Base-by-base conservation (phyloP, 2,888 invertebrate species). In the Abrostola tripartita region DNA sequence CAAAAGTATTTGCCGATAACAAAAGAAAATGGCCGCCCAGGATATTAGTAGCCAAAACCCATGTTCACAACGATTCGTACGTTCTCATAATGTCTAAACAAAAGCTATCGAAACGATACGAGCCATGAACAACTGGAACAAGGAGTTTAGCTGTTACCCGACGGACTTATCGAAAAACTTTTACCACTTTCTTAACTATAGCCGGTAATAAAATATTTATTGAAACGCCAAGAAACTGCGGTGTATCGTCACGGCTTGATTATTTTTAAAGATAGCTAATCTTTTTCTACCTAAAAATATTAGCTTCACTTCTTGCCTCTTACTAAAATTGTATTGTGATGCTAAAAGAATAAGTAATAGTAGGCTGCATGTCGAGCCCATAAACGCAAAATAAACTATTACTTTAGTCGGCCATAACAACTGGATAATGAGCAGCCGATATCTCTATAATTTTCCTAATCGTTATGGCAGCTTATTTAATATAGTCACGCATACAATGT, bases 1-100 rank as follows among this genome's bases (percentile, higher is more conserved):
- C 78, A 79, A 72, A 81, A 85, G 84, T 80, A 83, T 87, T 87
- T 85, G 79, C 82, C 81, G 82, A 85, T 86, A 87, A 76, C 82
- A 83, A 81, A 83, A 81, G 78, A 76, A 77, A 83, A 83, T 80
- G 76, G 73, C 71, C 76, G 72, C 66, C 61, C 67, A 82, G 81
- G 79, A 84, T 85, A 86, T 86, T 82, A 83, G 81, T 83, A 81
- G 79, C 83, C 84, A 81, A 84, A 86, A 81, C 81, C 82, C 82
- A 81, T 86, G 89, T 88, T 88, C 85, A 79, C 88, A 82, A 84
- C 84, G 73, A 87, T 88, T 86, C 86, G 84, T 88, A 90, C 86
- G 84, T 87, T 88, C 88, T 83, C 86, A 85, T 90, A 88, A 91
- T 88, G 88, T 90, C 87, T 85, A 85, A 90, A 91, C 90, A 91